Conservation (phyloP, 2,113 vertebrate species). For the Hoplias malabaricus region DNA sequence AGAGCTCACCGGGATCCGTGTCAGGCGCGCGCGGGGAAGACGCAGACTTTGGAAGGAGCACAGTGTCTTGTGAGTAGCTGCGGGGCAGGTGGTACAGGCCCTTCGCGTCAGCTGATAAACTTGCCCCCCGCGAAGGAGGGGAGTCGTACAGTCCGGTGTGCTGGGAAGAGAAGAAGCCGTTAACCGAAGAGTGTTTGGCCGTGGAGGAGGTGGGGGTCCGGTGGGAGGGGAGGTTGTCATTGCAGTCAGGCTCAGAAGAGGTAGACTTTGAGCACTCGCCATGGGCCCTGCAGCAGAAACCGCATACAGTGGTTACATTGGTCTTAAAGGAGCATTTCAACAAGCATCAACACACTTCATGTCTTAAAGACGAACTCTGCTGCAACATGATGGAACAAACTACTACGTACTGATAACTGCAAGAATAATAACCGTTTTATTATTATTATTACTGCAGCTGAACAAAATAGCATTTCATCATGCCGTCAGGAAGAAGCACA, state of each 20-base stretch:
- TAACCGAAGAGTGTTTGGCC: constrained; percentile 82
- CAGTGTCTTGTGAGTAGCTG: constrained; percentile 91
- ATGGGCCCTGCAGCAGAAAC: constrained; percentile 72
- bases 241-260: constrained; percentile 96
- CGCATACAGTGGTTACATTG: background rate
- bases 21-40: constrained; percentile 75
- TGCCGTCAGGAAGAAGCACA: background rate
- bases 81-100: constrained; percentile 89
- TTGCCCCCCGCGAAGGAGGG: constrained; percentile 78
- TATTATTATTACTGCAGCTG: too few species aligned
- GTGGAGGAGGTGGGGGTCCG: constrained; percentile 77
- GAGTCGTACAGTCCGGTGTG: constrained; percentile 82
- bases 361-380: too few species aligned
- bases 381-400: background rate
- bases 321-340: constrained; percentile 17
- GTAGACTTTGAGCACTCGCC: constrained; percentile 85
- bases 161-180: constrained; percentile 84
- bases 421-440: too few species aligned
- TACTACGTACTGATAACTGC: background rate
- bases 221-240: constrained; percentile 90
- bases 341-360: background rate
- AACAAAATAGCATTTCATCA: background rate
- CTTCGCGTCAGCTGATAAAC: constrained; percentile 74
- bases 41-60: constrained; percentile 81
- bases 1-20: constrained; percentile 78